A percentile compares a stretch with the other conserved stretches of the same genome.
phyloP scores from a whole-genome alignment of 2,797 vertebrate species.

The Cuniculus paca region DNA sequence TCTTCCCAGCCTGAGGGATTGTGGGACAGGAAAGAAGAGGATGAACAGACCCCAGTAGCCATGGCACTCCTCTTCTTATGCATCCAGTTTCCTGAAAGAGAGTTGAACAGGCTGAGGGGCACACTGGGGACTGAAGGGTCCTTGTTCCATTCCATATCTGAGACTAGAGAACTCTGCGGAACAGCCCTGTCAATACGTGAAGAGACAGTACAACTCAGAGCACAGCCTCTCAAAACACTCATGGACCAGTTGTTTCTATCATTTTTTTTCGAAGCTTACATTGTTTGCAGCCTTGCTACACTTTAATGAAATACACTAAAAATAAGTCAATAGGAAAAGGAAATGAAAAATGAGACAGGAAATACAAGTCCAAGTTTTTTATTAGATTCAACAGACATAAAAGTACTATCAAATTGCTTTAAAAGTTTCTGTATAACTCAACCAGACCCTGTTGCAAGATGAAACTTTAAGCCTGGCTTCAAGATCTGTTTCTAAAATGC shows the following conservation, averaged over 20 bases:
- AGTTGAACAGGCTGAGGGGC: background rate
- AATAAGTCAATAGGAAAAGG: conserved; percentile 23
- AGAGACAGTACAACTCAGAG: background rate
- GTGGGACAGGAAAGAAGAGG: background rate
- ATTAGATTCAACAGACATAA: conserved; percentile 42
- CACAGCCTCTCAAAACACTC: background rate
- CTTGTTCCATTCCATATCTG: no score
- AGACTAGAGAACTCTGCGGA: background rate
- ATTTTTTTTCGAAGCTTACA: background rate
- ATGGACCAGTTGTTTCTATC: background rate
- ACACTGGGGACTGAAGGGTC: no score
- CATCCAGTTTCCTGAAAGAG: background rate
- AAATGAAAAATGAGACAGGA: conserved; percentile 12
- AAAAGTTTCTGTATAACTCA: background rate
- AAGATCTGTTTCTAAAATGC: background rate
- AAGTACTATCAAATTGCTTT: background rate
- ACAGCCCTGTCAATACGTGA: background rate
- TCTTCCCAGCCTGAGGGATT: background rate
- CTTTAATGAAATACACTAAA: conserved; percentile 53
- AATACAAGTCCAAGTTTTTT: background rate
- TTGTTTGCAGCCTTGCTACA: background rate
- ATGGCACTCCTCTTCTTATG: background rate
- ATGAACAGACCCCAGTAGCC: rapidly evolving
- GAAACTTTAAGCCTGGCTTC: background rate
- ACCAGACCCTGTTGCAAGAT: background rate